A percentile compares a stretch with the other conserved stretches of the same genome.
These are phyloP conservation scores for Muscicapa adusta DNA, from an alignment of 2,113 vertebrate genomes.

Conservation along the genomic window DNA sequence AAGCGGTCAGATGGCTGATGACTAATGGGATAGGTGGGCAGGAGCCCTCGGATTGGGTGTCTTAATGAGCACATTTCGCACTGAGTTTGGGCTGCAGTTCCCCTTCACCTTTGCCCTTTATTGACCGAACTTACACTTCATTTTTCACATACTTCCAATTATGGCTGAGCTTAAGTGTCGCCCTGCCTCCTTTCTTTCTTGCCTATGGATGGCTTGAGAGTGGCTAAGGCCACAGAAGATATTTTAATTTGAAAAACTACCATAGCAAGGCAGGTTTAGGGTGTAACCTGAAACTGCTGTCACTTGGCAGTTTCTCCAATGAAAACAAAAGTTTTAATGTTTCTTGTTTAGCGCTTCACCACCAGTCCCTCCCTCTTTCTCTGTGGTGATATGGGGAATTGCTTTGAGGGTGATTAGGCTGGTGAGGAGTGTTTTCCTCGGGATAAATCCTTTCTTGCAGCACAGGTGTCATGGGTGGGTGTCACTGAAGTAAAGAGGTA, in stretches of 20 bases:
- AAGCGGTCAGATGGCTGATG: constrained; percentile 79
- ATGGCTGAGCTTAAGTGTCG: constrained; percentile 80
- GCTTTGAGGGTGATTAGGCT: fast-evolving
- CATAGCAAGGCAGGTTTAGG: constrained; percentile 66
- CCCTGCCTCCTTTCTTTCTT: constrained; percentile 78
- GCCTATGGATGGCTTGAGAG: constrained; percentile 73
- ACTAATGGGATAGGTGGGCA: constrained; percentile 88
- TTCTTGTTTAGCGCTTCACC: constrained; percentile 20
- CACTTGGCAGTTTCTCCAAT: constrained; percentile 49
- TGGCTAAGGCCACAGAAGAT: constrained; percentile 72
- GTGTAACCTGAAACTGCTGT: constrained; percentile 76
- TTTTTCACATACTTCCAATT: constrained; percentile 99
- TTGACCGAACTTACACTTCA: constrained; percentile 97
- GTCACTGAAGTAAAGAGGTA: not conserved
- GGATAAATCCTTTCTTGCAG: not conserved
- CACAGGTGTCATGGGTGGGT: not conserved
- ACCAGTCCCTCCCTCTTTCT: not conserved
- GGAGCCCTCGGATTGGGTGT: constrained; percentile 84
- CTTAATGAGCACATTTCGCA: constrained; percentile 92
- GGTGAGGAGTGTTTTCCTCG: fast-evolving
- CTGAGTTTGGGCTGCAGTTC: constrained; percentile 84
- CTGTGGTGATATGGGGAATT: not conserved
- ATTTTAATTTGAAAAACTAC: constrained; percentile 82
- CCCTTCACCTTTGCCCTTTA: constrained; percentile 94
- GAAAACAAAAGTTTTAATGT: constrained; percentile 56